These are phyloP conservation scores for Myodes glareolus DNA, from an alignment of 2,113 vertebrate species.

Conservation along the genomic window DNA sequence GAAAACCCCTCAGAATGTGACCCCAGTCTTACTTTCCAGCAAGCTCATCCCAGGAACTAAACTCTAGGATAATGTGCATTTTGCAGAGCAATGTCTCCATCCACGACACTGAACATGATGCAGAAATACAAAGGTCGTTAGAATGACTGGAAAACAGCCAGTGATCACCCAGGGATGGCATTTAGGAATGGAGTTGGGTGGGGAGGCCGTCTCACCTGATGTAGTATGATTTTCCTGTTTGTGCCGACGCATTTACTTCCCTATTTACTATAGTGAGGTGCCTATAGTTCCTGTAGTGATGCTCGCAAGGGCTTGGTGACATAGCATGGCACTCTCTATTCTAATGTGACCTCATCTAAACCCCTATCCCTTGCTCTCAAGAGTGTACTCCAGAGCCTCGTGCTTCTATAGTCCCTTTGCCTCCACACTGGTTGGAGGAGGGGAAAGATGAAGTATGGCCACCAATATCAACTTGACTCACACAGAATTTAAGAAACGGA, in stretches of 20 bases:
- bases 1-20: background rate
- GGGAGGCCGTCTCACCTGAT: background rate
- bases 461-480: background rate
- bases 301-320: background rate
- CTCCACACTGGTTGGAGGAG: background rate
- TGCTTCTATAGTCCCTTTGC: background rate
- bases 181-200: background rate
- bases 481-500: background rate
- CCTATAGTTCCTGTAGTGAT: background rate
- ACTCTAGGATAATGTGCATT: background rate
- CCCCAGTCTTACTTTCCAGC: background rate
- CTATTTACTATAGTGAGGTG: rapidly evolving
- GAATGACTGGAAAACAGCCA: background rate
- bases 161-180: background rate
- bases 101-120: background rate
- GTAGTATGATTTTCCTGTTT: background rate
- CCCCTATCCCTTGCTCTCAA: background rate
- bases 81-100: background rate
- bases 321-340: background rate
- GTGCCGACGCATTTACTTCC: background rate
- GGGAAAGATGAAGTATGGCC: background rate
- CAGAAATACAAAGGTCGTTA: background rate
- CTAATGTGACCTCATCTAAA: too few species aligned
- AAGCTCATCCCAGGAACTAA: background rate
- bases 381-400: background rate